phyloP scores from a whole-genome alignment of 2,113 vertebrate genomes.

The Xerus inauris region DNA sequence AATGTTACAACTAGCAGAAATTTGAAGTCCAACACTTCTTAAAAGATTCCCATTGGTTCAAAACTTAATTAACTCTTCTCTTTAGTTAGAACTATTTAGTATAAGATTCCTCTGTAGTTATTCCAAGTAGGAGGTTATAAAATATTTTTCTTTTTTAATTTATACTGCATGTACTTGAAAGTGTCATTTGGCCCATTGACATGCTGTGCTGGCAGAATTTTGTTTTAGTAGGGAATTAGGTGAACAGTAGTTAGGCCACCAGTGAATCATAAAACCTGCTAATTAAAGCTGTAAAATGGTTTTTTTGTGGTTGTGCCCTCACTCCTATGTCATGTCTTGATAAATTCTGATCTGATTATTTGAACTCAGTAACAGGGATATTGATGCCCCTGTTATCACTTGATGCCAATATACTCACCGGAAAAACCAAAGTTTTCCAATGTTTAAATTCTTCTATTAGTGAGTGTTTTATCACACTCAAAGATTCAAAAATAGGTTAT shows the following conservation, averaged over 20 bases:
- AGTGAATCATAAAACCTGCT: constrained; percentile 68
- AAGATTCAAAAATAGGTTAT: background rate
- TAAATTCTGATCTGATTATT: background rate
- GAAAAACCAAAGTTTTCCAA: background rate
- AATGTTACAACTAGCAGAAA: background rate
- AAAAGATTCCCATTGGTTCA: constrained; percentile 35
- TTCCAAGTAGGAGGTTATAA: constrained; percentile 65
- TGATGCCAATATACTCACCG: background rate
- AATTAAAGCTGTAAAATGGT: constrained; percentile 27
- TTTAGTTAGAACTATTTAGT: constrained; percentile 28
- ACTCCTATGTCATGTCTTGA: background rate
- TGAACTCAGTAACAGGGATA: background rate
- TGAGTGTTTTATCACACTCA: constrained; percentile 1
- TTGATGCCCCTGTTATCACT: background rate
- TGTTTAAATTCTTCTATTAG: background rate
- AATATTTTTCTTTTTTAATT: constrained; percentile 38
- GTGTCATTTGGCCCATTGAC: constrained; percentile 50
- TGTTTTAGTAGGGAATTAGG: constrained; percentile 55
- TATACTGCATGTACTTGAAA: constrained; percentile 65
- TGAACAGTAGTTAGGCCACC: constrained; percentile 66
- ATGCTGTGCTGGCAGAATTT: constrained; percentile 9
- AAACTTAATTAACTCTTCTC: constrained; percentile 61
- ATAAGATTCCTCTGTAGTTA: constrained; percentile 62
- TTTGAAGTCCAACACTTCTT: background rate
- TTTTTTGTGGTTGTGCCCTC: background rate